Evolutionary conservation across 2,888 invertebrate genomes (phyloP).

Genomic region (Zaprionus lineosus): DNA sequence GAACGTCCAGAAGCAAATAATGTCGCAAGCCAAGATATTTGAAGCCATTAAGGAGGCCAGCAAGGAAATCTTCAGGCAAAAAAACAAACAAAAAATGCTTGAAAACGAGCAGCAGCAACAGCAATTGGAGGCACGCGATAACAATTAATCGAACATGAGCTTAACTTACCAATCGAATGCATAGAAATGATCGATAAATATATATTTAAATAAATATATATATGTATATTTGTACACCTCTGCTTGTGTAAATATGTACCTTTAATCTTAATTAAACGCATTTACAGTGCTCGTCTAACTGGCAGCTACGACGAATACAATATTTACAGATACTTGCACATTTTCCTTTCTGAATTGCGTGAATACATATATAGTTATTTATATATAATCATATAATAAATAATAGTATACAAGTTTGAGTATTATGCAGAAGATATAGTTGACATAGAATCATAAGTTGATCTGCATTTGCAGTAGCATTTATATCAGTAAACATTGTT

Average conservation of each 20-base stretch:
- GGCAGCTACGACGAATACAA: too few species aligned
- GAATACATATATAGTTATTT: too few species aligned
- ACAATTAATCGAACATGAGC: constrained; percentile 38
- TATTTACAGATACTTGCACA: too few species aligned
- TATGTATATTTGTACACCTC: constrained; percentile 4
- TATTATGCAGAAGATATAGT: too few species aligned
- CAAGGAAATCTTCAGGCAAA: constrained; percentile 87
- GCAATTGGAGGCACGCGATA: constrained; percentile 52
- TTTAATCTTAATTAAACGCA: constrained; percentile 4
- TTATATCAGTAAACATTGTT: too few species aligned
- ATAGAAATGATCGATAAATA: constrained; percentile 16
- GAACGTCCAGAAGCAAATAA: constrained; percentile 89
- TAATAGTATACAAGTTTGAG: too few species aligned
- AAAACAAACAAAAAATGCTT: constrained; percentile 81
- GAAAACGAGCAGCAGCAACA: constrained; percentile 55
- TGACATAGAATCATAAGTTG: too few species aligned
- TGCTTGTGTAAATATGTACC: constrained; percentile 42
- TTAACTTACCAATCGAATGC: constrained; percentile 4
- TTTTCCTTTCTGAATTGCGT: too few species aligned
- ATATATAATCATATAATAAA: too few species aligned
- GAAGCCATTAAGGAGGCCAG: constrained; percentile 91
- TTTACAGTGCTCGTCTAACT: too few species aligned
- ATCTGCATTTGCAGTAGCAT: too few species aligned
- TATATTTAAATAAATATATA: constrained; percentile 9
- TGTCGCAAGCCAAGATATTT: constrained; percentile 88